phyloP scores from a whole-genome alignment of 2,113 vertebrate species.

The Grammomys surdaster region DNA sequence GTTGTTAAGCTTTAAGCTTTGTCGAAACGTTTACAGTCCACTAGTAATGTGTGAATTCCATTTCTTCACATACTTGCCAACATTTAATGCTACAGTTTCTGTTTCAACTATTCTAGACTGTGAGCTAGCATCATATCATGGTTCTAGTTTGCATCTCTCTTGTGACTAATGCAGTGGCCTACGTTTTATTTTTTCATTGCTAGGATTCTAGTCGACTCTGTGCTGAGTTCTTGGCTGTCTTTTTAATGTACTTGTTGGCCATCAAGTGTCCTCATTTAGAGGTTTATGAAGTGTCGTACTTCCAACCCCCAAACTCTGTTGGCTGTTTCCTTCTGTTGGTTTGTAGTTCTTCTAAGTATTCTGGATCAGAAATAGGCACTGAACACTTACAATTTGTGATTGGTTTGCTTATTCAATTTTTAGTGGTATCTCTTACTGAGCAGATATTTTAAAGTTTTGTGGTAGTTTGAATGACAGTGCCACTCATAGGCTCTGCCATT shows the following conservation, averaged over 20 bases:
- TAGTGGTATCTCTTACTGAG: not conserved
- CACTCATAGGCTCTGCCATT: not conserved
- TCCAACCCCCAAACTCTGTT: not conserved
- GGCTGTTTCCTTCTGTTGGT: not conserved
- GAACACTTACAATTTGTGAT: not conserved
- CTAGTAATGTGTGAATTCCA: not conserved
- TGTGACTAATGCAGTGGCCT: not conserved
- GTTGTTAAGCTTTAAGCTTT: conserved; percentile 18
- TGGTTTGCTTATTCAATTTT: not conserved
- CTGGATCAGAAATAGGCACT: not conserved
- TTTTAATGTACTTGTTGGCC: not conserved
- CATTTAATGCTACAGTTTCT: not conserved
- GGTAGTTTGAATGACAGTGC: not conserved
- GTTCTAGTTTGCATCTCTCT: conserved; percentile 12
- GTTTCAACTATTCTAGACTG: not conserved
- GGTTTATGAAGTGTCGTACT: not conserved
- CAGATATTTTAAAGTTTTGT: not conserved
- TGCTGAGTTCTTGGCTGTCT: not conserved
- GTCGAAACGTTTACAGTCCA: not conserved
- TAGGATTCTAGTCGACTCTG: not conserved
- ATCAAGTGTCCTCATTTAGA: not conserved
- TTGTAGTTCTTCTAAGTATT: conserved; percentile 4
- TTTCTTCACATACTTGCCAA: not conserved
- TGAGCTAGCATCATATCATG: not conserved
- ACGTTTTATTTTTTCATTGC: not conserved